These are phyloP conservation scores for Drosophila ohnishii DNA, from an alignment of 1,140 invertebrate genomes.

Conservation along the genomic window DNA sequence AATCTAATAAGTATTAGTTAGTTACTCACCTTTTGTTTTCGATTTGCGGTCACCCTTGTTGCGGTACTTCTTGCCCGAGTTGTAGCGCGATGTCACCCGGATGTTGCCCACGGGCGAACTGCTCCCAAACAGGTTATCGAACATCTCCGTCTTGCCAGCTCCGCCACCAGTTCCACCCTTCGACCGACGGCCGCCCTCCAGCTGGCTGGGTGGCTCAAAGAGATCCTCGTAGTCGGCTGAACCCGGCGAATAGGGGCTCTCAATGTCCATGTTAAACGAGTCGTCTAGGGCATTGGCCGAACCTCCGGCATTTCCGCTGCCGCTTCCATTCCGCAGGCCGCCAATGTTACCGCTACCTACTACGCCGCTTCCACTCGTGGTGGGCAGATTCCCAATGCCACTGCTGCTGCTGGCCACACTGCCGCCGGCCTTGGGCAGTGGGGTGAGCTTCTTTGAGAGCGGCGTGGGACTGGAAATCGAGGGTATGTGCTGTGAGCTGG, in stretches of 20 bases:
- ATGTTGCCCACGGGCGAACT: slow-evolving; percentile 65
- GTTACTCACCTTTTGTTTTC: slow-evolving; percentile 70
- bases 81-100: slow-evolving; percentile 52
- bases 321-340: slow-evolving; percentile 64
- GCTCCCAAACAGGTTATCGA: slow-evolving; percentile 81
- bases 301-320: slow-evolving; percentile 84
- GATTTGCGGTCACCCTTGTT: slow-evolving; percentile 67
- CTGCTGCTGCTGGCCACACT: slow-evolving; percentile 79
- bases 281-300: slow-evolving; percentile 85
- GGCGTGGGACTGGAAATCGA: slow-evolving; percentile 75
- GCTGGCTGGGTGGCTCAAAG: slow-evolving; percentile 93
- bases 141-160: slow-evolving; percentile 66
- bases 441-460: slow-evolving; percentile 52
- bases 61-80: slow-evolving; percentile 55
- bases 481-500: slow-evolving; percentile 72
- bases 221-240: slow-evolving; percentile 93
- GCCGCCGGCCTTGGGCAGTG: slow-evolving; percentile 76
- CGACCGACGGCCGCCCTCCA: slow-evolving; percentile 70
- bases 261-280: slow-evolving; percentile 84
- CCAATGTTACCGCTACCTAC: neutral
- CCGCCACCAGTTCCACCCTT: slow-evolving; percentile 36
- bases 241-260: slow-evolving; percentile 93
- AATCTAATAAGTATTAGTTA: neutral
- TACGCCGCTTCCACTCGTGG: slow-evolving; percentile 24
- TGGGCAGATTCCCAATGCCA: slow-evolving; percentile 58